phyloP scores from a whole-genome alignment of 1,140 invertebrate species.

The Lordiphosa mommai region DNA sequence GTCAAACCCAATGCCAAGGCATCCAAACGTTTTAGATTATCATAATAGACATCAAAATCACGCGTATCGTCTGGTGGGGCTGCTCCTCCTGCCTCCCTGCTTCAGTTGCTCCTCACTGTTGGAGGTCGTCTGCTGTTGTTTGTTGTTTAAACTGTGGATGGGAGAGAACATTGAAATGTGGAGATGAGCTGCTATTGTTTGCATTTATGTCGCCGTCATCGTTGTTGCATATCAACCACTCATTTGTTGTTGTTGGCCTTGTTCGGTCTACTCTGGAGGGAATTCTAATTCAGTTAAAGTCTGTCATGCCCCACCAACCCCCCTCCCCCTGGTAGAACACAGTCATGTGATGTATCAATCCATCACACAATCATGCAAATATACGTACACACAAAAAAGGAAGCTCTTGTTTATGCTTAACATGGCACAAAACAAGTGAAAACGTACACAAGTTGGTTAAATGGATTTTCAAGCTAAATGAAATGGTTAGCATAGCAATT shows the following conservation, averaged over 20 bases:
- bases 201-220: constrained; percentile 37
- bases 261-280: not conserved
- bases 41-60: constrained; percentile 77
- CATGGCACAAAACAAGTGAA: constrained; percentile 7
- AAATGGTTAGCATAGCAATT: too few species aligned
- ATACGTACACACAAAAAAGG: constrained; percentile 19
- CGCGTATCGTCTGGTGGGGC: constrained; percentile 33
- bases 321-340: constrained; percentile 3
- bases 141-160: constrained; percentile 52
- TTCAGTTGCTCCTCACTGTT: constrained; percentile 38
- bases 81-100: constrained; percentile 23
- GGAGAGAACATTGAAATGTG: constrained; percentile 14
- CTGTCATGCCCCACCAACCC: not conserved
- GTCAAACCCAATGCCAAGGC: constrained; percentile 57
- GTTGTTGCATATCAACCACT: constrained; percentile 31
- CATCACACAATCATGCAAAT: constrained; percentile 18
- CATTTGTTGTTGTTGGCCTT: constrained; percentile 10
- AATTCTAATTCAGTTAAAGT: constrained; percentile 1
- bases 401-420: constrained; percentile 10
- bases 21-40: constrained; percentile 79
- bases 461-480: too few species aligned
- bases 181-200: constrained; percentile 55
- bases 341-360: constrained; percentile 43
- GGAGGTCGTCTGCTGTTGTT: constrained; percentile 41
- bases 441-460: not conserved